Conservation (phyloP, 2,113 vertebrate species). For the Girardinichthys multiradiatus region DNA sequence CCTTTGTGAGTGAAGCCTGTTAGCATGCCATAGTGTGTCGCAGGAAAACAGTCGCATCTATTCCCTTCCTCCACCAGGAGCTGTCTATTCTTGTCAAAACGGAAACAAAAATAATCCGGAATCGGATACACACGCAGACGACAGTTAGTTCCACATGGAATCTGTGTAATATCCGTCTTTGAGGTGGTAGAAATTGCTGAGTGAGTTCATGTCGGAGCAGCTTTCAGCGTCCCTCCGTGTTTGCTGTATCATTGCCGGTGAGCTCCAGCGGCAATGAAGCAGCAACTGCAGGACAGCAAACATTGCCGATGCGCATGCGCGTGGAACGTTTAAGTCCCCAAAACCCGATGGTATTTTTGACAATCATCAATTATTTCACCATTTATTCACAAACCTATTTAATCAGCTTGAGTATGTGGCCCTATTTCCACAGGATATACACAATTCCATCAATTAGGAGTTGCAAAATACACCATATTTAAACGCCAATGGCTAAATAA, state of each 20-base stretch:
- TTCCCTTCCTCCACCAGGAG: constrained; percentile 39
- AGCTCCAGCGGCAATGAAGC: constrained; percentile 42
- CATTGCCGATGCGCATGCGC: constrained; percentile 57
- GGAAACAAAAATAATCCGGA: not conserved
- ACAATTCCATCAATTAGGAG: not conserved
- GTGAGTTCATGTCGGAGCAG: constrained; percentile 52
- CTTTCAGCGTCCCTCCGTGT: constrained; percentile 48
- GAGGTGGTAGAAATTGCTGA: constrained; percentile 21
- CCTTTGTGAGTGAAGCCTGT: constrained; percentile 22
- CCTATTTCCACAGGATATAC: not conserved
- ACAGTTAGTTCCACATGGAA: not conserved
- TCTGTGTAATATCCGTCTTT: constrained; percentile 44
- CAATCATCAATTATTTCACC: too few species aligned
- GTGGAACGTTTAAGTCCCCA: not conserved
- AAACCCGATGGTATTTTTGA: not conserved
- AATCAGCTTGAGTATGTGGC: too few species aligned
- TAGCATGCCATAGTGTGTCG: constrained; percentile 66
- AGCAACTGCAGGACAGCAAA: constrained; percentile 64
- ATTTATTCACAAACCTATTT: too few species aligned
- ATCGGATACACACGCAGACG: not conserved
- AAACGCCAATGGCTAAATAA: not conserved
- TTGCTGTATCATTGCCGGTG: constrained; percentile 82
- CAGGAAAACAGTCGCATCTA: constrained; percentile 65
- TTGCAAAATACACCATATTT: not conserved
- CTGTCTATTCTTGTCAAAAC: constrained; percentile 1